phyloP scores from a whole-genome alignment of 2,113 vertebrate species.

The Eulemur rufifrons region DNA sequence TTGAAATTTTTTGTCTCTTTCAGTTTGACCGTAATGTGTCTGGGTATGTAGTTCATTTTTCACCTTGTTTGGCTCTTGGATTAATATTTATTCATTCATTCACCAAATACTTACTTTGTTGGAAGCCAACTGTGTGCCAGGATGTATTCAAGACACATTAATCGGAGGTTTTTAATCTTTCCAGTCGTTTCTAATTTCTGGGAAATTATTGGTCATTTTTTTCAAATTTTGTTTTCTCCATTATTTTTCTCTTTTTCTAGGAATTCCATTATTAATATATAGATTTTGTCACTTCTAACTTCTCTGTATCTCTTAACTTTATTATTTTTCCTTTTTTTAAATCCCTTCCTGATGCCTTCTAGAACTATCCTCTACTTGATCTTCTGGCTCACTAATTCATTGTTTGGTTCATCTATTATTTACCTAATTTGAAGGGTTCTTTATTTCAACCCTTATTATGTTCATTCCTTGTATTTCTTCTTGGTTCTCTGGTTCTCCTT shows the following conservation, averaged over 20 bases:
- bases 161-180: background rate
- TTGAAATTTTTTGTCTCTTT: conserved; percentile 13
- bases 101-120: background rate
- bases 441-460: background rate
- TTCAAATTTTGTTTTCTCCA: background rate
- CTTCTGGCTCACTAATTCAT: background rate
- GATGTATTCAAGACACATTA: background rate
- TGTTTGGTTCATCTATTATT: background rate
- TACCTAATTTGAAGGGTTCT: background rate
- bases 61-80: background rate
- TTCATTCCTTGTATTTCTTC: background rate
- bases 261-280: background rate
- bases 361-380: background rate
- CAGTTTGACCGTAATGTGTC: background rate
- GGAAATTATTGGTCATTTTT: conserved; percentile 10
- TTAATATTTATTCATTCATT: background rate
- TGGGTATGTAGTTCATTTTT: background rate
- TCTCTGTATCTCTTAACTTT: background rate
- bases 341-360: background rate
- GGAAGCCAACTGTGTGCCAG: background rate
- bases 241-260: background rate
- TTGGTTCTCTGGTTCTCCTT: background rate
- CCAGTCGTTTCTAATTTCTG: background rate
- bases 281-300: background rate
- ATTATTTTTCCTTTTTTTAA: background rate